Base-by-base conservation (phyloP, 2,113 vertebrate genomes). In the Podocnemis expansa region DNA sequence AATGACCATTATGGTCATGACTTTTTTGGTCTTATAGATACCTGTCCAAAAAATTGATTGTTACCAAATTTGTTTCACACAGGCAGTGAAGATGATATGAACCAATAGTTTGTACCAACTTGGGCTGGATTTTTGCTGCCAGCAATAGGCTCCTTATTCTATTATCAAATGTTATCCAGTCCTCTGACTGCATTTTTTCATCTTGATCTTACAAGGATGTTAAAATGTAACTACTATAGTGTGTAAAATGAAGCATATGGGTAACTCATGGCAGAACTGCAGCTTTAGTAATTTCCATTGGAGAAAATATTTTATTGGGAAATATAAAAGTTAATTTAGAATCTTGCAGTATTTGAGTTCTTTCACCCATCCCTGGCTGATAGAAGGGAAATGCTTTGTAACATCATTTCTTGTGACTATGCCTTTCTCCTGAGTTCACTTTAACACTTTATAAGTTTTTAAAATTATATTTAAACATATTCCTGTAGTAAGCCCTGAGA, bases 401-500 rank as follows among this genome's bases (percentile, higher is more conserved):
- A 67, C 16, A n/a, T 16, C 14, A 13, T 67, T 31, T 67, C 34
- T 67, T 67, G 60, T n/a, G 60, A 31, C 31, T 31, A 4, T 8
- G n/a, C 8, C 16, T 67, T 67, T 67, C 60, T 34, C 31, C 34
- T 67, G 60, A 67, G 60, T 31, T n/a, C n/a, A n/a, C n/a, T n/a
- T 67, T 67, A 67, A 67, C 4, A 63, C 31, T 34, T 63, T 34
- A 34, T 34, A 63, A 34, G 31, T 31, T 63, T 34, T 31, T 17
- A 9, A 21, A 67, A n/a, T 67, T n/a, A 19, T n/a, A 47, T 47
- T 47, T 47, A 47, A 24, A 56, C 19, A 16, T 67, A n/a, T 8
- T 67, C 60, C 16, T 67, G 34, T 67, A n/a, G 34, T 93, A 91
- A 93, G 88, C 73, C 90, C 82, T 82, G 90, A 34, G n/a, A 80